Conservation (phyloP, 2,888 invertebrate species). For the Eupithecia abbreviata region DNA sequence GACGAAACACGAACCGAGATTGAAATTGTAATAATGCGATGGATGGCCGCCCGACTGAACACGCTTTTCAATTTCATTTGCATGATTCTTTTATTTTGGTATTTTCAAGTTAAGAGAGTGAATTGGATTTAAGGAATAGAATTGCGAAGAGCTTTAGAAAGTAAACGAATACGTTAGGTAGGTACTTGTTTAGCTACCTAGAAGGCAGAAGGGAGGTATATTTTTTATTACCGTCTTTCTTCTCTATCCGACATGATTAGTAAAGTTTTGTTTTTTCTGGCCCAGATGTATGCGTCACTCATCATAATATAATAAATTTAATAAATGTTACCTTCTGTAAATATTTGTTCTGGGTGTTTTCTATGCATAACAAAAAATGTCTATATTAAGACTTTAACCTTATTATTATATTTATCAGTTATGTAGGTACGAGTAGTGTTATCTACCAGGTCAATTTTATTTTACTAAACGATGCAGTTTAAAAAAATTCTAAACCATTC, state of each 20-base stretch:
- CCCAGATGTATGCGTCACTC: background rate
- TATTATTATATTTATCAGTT: no score
- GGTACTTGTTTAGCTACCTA: no score
- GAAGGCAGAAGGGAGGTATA: no score
- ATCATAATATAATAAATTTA: no score
- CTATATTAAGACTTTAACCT: no score
- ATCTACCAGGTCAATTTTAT: no score
- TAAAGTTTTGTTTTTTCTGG: background rate
- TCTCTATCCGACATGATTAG: background rate
- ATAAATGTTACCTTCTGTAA: no score
- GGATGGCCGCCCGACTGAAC: constrained; percentile 50
- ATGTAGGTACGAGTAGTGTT: no score
- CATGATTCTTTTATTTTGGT: constrained; percentile 18
- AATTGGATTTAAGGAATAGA: background rate
- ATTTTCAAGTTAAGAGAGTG: background rate
- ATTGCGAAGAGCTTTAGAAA: background rate
- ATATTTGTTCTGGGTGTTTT: no score
- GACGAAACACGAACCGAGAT: constrained; percentile 59
- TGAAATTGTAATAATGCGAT: constrained; percentile 61
- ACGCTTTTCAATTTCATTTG: constrained; percentile 23
- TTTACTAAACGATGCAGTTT: no score
- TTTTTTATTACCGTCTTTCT: no score
- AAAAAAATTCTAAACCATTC: background rate
- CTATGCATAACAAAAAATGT: no score
- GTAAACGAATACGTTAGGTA: background rate